Conservation (phyloP, 1,140 invertebrate genomes). For the Varroa destructor region DNA sequence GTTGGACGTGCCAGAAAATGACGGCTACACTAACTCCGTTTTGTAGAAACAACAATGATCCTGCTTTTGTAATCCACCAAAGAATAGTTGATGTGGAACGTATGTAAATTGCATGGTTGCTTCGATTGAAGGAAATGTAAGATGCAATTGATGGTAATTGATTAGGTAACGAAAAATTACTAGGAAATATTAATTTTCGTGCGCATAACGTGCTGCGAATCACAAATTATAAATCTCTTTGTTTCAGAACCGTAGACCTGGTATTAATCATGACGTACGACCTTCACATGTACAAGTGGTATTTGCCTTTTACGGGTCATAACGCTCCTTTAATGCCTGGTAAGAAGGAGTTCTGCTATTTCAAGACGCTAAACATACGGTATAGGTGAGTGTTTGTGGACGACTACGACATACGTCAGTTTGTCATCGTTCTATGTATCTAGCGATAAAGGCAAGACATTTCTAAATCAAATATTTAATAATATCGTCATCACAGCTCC, state of each 20-base stretch:
- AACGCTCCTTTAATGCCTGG: constrained; percentile 56
- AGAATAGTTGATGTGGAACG: not conserved
- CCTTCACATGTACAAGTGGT: constrained; percentile 60
- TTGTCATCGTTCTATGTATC: no score
- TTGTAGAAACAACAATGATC: no score
- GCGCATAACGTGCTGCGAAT: not conserved
- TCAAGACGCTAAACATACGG: constrained; percentile 61
- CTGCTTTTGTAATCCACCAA: not conserved
- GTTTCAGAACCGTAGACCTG: constrained; percentile 57
- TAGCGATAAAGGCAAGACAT: no score
- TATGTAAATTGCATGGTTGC: not conserved
- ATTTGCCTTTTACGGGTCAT: constrained; percentile 61
- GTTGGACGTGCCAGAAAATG: not conserved
- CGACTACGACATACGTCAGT: no score
- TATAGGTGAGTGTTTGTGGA: constrained; percentile 37
- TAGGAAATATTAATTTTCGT: no score
- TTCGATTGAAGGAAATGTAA: no score
- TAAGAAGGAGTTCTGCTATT: constrained; percentile 50
- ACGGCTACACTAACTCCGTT: no score
- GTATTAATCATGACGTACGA: constrained; percentile 77
- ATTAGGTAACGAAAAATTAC: no score
- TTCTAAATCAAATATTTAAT: no score
- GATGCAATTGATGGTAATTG: no score
- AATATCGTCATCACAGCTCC: no score
- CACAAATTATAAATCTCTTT: not conserved